Evolutionary conservation across 2,113 vertebrate species (phyloP).

Genomic region (Elgaria multicarinata): DNA sequence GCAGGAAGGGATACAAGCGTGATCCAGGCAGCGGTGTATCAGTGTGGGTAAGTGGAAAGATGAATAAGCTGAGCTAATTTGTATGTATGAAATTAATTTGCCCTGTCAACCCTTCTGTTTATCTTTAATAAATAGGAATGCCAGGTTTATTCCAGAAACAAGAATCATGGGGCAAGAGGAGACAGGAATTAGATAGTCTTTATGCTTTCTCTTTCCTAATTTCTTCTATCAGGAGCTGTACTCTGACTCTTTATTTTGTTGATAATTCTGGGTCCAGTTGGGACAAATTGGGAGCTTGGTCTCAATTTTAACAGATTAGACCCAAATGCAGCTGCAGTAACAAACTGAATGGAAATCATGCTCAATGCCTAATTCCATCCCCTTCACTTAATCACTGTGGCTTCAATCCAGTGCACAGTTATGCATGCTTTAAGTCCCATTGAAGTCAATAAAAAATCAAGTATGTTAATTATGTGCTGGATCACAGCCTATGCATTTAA

Average conservation of each 20-base stretch:
- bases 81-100: conserved; percentile 46
- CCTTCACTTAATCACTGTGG: background rate
- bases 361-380: background rate
- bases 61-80: conserved; percentile 36
- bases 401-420: background rate
- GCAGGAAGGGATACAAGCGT: conserved; percentile 54
- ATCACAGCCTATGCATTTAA: conserved; percentile 13
- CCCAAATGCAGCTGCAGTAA: background rate
- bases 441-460: conserved; percentile 21
- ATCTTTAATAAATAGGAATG: conserved; percentile 66
- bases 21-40: conserved; percentile 18
- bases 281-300: background rate
- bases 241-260: background rate
- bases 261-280: conserved; percentile 12
- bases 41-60: conserved; percentile 7
- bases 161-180: conserved; percentile 12
- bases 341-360: accelerated
- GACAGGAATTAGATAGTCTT: background rate
- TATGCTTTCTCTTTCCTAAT: background rate
- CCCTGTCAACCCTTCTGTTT: conserved; percentile 57
- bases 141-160: conserved; percentile 38
- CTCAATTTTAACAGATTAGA: conserved; percentile 1
- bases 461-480: background rate
- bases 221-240: background rate
- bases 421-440: conserved; percentile 2